Conservation (phyloP, 2,888 invertebrate species). For the Sepioteuthis lessoniana region DNA sequence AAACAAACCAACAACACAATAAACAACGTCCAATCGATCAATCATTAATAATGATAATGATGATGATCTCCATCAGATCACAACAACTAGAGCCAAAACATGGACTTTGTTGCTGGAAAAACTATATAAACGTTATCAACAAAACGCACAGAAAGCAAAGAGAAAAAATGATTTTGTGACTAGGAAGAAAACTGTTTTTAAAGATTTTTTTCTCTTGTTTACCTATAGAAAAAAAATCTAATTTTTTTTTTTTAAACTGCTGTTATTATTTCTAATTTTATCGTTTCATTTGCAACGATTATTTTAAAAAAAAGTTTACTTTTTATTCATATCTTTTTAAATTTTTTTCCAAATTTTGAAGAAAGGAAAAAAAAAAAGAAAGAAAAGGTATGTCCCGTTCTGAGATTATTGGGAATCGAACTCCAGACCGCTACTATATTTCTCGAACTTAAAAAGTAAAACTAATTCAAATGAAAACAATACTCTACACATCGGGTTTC, state of each 20-base stretch:
- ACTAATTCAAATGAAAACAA: too few relatives aligned
- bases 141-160: neutral
- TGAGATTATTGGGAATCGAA: neutral
- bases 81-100: neutral
- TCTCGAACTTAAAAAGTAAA: neutral
- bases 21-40: neutral
- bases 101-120: neutral
- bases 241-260: neutral
- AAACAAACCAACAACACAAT: neutral
- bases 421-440: neutral
- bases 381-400: neutral
- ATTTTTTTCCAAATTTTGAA: neutral
- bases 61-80: neutral
- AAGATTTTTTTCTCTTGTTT: neutral
- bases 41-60: neutral
- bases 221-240: neutral
- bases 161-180: slow-evolving; percentile 9
- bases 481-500: too few relatives aligned
- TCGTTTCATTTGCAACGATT: neutral
- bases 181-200: neutral
- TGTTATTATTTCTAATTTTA: neutral
- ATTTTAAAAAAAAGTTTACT: neutral
- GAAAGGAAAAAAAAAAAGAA: neutral
- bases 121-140: neutral
- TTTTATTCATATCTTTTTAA: neutral